Base-by-base conservation (phyloP, 2,797 vertebrate genomes). In the Acanthiza pusilla region DNA sequence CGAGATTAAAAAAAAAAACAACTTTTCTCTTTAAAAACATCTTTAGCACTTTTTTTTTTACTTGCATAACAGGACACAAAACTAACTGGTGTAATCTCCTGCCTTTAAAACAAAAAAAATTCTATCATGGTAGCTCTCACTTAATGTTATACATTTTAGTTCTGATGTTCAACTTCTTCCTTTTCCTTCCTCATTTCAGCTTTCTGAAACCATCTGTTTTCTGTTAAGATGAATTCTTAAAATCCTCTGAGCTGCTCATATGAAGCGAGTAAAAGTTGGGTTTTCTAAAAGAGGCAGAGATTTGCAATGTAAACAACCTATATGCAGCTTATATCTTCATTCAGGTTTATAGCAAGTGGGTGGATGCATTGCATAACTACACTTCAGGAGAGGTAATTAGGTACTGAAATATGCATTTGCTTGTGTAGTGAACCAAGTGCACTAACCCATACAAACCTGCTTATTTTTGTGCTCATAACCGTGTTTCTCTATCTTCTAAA, bases 161-260 rank as follows among this genome's bases (percentile, higher is more conserved):
- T 89, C 80, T 65, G 70, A 83, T 84, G 51, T 96, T 78, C 89
- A 81, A 10, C 65, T 85, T 89, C 75, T 84, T 90, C 62, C 65
- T 85, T 89, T 63, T 40, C 36, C 75, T 94, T 89, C 91, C 89
- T 88, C 92, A 77, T 83, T 97, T 95, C 89, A 93, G 91, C 62
- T 92, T 91, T 92, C 78, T 85, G 85, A 96, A 96, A 96, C 94
- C 95, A 97, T 96, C 93, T 96, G 92, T 72, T 96, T 97, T 92
- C 95, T 93, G 93, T 88, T 95, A 92, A 91, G 76, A 93, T 23
- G 85, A 94, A 93, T 92, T 93, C 82, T 91, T 89, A 89, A 96
- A 96, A 92, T 65, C 89, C 62, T 91, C 79, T 19, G 73, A 95
- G 93, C 73, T 93, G 93, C 93, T 96, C 92, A 89, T 60, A 94